Percentiles rank a stretch among this genome's conserved stretches.
These are phyloP conservation scores for Eudyptes chrysolophus DNA, from an alignment of 2,113 vertebrate species.

Conservation along the genomic window DNA sequence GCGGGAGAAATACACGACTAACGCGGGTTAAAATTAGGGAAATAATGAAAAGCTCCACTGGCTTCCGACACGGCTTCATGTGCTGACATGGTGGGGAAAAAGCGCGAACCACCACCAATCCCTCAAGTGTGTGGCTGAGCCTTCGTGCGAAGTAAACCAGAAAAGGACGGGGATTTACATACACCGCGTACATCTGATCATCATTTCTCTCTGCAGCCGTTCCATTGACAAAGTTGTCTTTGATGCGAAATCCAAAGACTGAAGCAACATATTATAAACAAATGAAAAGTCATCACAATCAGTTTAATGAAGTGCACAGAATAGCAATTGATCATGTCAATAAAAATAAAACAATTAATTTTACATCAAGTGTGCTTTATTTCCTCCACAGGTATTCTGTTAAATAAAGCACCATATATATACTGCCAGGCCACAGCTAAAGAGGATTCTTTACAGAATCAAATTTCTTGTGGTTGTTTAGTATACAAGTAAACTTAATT, in stretches of 20 bases:
- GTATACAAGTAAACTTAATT: slow-evolving; percentile 99
- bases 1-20: background rate
- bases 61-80: background rate
- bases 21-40: background rate
- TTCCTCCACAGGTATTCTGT: slow-evolving; percentile 94
- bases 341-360: slow-evolving; percentile 98
- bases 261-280: slow-evolving; percentile 77
- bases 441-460: slow-evolving; percentile 99
- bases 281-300: slow-evolving; percentile 85
- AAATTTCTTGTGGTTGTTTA: slow-evolving; percentile 98
- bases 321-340: slow-evolving; percentile 85
- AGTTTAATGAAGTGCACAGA: slow-evolving; percentile 88
- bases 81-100: too few relatives aligned
- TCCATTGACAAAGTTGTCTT: background rate
- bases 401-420: slow-evolving; percentile 99
- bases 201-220: background rate
- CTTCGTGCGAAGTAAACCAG: background rate
- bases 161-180: background rate
- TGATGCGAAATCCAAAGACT: slow-evolving; percentile 58
- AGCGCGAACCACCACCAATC: background rate
- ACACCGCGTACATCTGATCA: background rate
- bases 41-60: background rate
- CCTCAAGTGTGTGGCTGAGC: background rate
- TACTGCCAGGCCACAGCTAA: slow-evolving; percentile 98
- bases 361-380: slow-evolving; percentile 99